These are phyloP conservation scores for Tonatia bakeri DNA, from an alignment of 2,113 vertebrate species.

Conservation along the genomic window DNA sequence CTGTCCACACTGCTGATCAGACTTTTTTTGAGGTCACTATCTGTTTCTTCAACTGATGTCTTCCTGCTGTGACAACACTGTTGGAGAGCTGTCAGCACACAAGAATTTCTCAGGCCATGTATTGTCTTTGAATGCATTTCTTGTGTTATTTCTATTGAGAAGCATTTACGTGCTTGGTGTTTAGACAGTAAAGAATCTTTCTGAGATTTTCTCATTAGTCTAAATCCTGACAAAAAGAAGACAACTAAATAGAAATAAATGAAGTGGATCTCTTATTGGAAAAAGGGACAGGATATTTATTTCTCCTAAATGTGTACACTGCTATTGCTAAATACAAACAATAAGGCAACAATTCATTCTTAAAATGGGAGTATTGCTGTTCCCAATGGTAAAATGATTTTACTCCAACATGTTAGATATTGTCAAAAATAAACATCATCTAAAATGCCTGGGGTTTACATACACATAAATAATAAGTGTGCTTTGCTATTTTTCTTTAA, in stretches of 20 bases:
- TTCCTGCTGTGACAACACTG: conserved; percentile 97
- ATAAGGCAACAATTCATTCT: conserved; percentile 54
- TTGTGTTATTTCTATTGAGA: conserved; percentile 79
- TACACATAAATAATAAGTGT: not conserved
- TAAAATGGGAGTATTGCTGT: not conserved
- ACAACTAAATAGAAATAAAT: conserved; percentile 77
- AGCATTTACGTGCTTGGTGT: conserved; percentile 80
- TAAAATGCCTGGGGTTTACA: not conserved
- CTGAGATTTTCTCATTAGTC: conserved; percentile 83
- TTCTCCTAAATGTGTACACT: conserved; percentile 65
- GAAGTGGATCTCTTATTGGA: conserved; percentile 67
- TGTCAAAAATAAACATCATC: conserved; percentile 43
- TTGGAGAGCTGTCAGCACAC: conserved; percentile 92
- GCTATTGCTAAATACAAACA: conserved; percentile 35
- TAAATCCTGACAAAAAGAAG: conserved; percentile 74
- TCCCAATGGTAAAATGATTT: conserved; percentile 55
- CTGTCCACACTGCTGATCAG: conserved; percentile 88
- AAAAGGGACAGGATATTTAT: conserved; percentile 68
- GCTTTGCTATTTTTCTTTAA: not conserved
- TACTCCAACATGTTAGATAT: not conserved
- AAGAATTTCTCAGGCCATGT: conserved; percentile 85
- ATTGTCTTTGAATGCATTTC: conserved; percentile 83
- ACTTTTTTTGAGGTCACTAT: conserved; percentile 86
- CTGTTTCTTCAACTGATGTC: conserved; percentile 95
- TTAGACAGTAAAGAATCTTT: conserved; percentile 77